A percentile compares a stretch with the other conserved stretches of the same genome.
Evolutionary conservation across 2,797 vertebrate species (phyloP).

Genomic region (Sparidentex hasta): DNA sequence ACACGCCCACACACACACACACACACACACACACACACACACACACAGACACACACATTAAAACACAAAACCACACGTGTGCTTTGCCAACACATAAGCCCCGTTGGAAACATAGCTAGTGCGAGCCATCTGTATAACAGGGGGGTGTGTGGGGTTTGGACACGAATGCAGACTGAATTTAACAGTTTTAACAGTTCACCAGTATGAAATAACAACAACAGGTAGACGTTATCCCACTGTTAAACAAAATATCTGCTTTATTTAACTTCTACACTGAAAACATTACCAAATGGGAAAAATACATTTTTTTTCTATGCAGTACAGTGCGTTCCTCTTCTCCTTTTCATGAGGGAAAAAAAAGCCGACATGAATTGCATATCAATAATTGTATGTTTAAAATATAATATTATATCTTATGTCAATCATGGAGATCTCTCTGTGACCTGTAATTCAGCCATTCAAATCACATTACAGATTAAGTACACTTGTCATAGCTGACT

Average conservation of each 20-base stretch:
- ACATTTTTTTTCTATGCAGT: not conserved
- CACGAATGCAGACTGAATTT: not conserved
- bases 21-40: not conserved
- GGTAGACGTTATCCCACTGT: not conserved
- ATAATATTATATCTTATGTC: too few relatives aligned
- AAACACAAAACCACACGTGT: conserved; percentile 1
- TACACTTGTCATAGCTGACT: too few relatives aligned
- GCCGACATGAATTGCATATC: too few relatives aligned
- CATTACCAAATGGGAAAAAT: too few relatives aligned
- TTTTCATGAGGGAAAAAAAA: not conserved
- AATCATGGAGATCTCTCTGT: too few relatives aligned
- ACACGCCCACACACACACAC: conserved; percentile 27
- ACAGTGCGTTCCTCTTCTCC: not conserved
- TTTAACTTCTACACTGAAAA: not conserved
- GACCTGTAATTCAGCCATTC: too few relatives aligned
- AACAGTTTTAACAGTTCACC: not conserved
- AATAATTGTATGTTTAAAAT: too few relatives aligned
- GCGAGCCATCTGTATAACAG: conserved; percentile 25
- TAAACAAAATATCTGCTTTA: not conserved
- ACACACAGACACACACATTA: not conserved
- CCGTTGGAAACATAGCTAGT: conserved; percentile 29
- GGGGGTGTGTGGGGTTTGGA: not conserved
- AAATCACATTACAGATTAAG: too few relatives aligned
- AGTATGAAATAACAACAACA: not conserved
- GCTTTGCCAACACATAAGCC: conserved; percentile 29